Conservation (phyloP, 2,888 invertebrate species). For the Dryadula phaetusa region DNA sequence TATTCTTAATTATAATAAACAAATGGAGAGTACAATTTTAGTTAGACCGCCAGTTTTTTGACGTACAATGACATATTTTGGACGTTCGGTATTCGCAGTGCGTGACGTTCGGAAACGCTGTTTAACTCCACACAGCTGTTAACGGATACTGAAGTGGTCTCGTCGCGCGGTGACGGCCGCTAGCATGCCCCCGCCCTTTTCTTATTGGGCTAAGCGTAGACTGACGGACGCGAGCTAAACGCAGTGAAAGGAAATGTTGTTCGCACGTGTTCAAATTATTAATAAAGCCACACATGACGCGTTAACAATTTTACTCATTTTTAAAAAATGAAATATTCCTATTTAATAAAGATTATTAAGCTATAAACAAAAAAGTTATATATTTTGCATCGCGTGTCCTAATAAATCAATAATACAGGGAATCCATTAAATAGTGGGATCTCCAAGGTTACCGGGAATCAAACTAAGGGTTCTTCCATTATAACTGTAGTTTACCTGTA, state of each 20-base stretch:
- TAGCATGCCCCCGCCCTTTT: slow-evolving; percentile 54
- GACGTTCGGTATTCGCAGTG: slow-evolving; percentile 59
- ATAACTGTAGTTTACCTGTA: not conserved
- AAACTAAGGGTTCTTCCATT: slow-evolving; percentile 43
- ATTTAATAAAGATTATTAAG: not conserved
- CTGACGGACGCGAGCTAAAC: slow-evolving; percentile 37
- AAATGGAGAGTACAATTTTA: not conserved
- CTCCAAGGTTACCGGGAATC: slow-evolving; percentile 61
- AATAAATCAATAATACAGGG: slow-evolving; percentile 56
- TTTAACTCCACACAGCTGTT: slow-evolving; percentile 65
- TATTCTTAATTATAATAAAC: not conserved
- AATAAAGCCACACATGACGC: slow-evolving; percentile 26
- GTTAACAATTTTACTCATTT: not conserved
- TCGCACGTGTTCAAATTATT: slow-evolving; percentile 36
- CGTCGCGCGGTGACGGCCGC: slow-evolving; percentile 42
- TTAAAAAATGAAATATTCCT: not conserved
- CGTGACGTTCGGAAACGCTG: slow-evolving; percentile 67
- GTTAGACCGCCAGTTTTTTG: slow-evolving; percentile 18
- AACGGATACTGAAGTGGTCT: slow-evolving; percentile 60
- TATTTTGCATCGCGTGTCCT: slow-evolving; percentile 44
- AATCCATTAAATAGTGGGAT: slow-evolving; percentile 52
- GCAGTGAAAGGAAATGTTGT: slow-evolving; percentile 48
- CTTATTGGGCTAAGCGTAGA: slow-evolving; percentile 48
- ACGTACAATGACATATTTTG: slow-evolving; percentile 60
- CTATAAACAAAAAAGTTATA: slow-evolving; percentile 17